Conservation (phyloP, 1,140 invertebrate genomes). For the Sitodiplosis mosellana region DNA sequence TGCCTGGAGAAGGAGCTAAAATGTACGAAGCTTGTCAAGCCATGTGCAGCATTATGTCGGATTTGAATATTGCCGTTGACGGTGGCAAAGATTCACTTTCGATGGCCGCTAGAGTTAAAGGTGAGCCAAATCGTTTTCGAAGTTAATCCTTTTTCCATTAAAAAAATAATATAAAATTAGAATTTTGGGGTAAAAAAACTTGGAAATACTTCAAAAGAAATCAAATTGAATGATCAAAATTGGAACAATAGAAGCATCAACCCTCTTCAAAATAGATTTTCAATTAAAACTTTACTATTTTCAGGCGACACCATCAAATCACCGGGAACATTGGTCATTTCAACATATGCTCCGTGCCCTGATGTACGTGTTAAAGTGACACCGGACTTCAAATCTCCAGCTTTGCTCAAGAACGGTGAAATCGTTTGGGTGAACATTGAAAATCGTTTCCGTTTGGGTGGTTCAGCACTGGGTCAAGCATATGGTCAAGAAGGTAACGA, state of each 20-base stretch:
- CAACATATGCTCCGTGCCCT: constrained; percentile 84
- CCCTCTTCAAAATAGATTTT: too few species aligned
- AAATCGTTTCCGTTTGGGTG: constrained; percentile 57
- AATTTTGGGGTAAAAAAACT: too few species aligned
- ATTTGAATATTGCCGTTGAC: constrained; percentile 82
- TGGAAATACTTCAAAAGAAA: too few species aligned
- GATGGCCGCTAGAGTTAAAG: constrained; percentile 77
- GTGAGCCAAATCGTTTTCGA: constrained; percentile 6
- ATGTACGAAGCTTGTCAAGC: constrained; percentile 73
- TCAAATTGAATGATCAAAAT: too few species aligned
- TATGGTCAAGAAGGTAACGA: constrained; percentile 68
- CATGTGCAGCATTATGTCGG: constrained; percentile 72
- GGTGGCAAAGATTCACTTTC: constrained; percentile 96
- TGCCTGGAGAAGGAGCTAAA: constrained; percentile 73
- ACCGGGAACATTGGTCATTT: constrained; percentile 85
- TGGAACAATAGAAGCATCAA: too few species aligned
- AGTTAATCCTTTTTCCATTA: too few species aligned
- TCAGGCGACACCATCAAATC: constrained; percentile 57
- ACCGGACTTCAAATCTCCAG: constrained; percentile 68
- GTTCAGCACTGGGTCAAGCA: constrained; percentile 80
- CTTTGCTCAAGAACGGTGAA: constrained; percentile 26
- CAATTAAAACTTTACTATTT: too few species aligned
- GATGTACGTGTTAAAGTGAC: constrained; percentile 70
- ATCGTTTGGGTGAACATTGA: constrained; percentile 52
- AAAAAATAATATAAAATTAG: too few species aligned